Base-by-base conservation (phyloP, 2,888 invertebrate genomes). In the Sipha maydis region DNA sequence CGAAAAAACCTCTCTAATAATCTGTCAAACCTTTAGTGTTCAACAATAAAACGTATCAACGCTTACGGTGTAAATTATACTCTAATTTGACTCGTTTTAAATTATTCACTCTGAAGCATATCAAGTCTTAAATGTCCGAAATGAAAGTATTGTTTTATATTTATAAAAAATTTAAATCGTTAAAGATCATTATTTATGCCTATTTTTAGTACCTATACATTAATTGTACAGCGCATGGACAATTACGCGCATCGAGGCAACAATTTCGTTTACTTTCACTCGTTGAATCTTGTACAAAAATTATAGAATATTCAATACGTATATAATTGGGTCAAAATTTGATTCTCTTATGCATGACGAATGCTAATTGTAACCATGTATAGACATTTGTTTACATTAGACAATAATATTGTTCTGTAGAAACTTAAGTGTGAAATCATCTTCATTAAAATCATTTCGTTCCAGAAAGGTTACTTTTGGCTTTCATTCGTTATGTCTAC, bases 191-290 rank as follows among this genome's bases (percentile, higher is more conserved):
- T 56, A 34, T 79, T 56, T 25, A 38, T 82, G 28, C 31, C 28
- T 31, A 69, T 48, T 69, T 82, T 69, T 21, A 28, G 28, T 54
- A 54, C 31, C 8, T 21, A 48, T 31, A 31, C 38, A 48, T 71
- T 67, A 41, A 80, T 67, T 82, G 48, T 82, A 69, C 8, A 19
- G 48, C 54, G 71, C 71, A 71, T 71, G 54, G 25, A 54, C 14
- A n/a, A 83, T 83, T 73, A 82, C 25, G 48, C 71, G 69, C 71
- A 28, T 73, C 56, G 83, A 75, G 34, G 54, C 56, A 34, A 73
- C 21, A 4, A 73, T 75, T 75, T 83, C 73, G 19, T 34, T 83
- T 83, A 83, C 83, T 83, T 83, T 83, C 83, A 73, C 83, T 83
- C 34, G 54, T 38, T 3, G 54, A 83, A 34, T 73, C 54, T 83